These are phyloP conservation scores for Ruditapes philippinarum DNA, from an alignment of 1,140 invertebrate species.

Conservation along the genomic window DNA sequence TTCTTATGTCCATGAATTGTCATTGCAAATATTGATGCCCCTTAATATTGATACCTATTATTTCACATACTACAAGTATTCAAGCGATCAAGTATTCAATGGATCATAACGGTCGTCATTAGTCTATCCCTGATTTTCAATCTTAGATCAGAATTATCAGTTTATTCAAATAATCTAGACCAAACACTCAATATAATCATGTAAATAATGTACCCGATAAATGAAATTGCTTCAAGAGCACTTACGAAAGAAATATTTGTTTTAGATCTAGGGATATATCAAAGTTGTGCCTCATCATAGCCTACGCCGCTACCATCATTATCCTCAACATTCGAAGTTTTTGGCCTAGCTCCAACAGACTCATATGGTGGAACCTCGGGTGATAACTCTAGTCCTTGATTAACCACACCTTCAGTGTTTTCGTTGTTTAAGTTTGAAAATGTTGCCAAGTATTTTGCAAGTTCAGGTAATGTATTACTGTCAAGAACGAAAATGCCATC, in stretches of 20 bases:
- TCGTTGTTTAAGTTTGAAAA: conserved; percentile 1
- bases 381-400: conserved; percentile 15
- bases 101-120: too few relatives aligned
- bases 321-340: background rate
- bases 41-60: too few relatives aligned
- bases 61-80: too few relatives aligned
- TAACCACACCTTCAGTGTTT: background rate
- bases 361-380: conserved; percentile 6
- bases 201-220: too few relatives aligned
- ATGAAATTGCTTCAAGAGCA: background rate
- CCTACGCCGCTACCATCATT: background rate
- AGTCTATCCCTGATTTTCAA: too few relatives aligned
- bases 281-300: background rate
- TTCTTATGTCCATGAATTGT: too few relatives aligned
- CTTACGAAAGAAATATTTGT: background rate
- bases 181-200: too few relatives aligned
- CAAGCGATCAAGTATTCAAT: too few relatives aligned
- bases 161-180: too few relatives aligned
- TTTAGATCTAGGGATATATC: background rate
- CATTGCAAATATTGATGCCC: too few relatives aligned
- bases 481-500: conserved; percentile 49
- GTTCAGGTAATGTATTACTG: conserved; percentile 34
- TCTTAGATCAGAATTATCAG: too few relatives aligned
- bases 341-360: background rate
- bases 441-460: conserved; percentile 41